Percentiles rank a stretch among this genome's conserved stretches.
These are phyloP conservation scores for Adoxophyes honmai DNA, from an alignment of 1,140 invertebrate genomes.

Conservation along the genomic window DNA sequence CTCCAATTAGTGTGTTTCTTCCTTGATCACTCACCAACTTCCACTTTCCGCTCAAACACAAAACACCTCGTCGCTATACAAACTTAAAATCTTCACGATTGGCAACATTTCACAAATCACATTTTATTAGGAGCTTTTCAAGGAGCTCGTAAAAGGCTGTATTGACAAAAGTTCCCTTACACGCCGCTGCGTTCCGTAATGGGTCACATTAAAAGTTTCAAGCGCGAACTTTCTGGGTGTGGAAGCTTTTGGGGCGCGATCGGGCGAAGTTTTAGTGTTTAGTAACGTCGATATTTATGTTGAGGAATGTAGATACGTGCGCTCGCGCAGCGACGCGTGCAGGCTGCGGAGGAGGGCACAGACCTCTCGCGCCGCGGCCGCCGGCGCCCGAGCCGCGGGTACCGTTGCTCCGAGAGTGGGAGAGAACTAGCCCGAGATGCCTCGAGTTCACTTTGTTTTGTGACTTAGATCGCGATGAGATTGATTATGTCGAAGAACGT, in stretches of 20 bases:
- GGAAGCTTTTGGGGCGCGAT: background rate
- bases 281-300: background rate
- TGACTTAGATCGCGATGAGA: slow-evolving; percentile 6
- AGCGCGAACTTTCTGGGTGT: slow-evolving; percentile 12
- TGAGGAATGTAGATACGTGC: slow-evolving; percentile 24
- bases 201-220: slow-evolving; percentile 29
- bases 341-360: slow-evolving; percentile 47
- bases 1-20: slow-evolving; percentile 23
- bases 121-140: slow-evolving; percentile 28
- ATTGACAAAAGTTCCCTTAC: slow-evolving; percentile 34
- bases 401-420: slow-evolving; percentile 63
- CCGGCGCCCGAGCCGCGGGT: slow-evolving; percentile 49
- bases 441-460: slow-evolving; percentile 7
- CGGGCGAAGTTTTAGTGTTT: background rate
- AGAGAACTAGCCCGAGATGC: background rate
- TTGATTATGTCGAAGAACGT: slow-evolving; percentile 11
- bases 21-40: slow-evolving; percentile 37
- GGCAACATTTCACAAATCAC: slow-evolving; percentile 54
- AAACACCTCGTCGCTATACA: slow-evolving; percentile 39
- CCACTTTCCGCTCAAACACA: slow-evolving; percentile 34
- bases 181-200: slow-evolving; percentile 23
- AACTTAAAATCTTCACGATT: slow-evolving; percentile 47
- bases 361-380: slow-evolving; percentile 41
- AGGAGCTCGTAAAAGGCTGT: slow-evolving; percentile 30
- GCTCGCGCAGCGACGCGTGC: slow-evolving; percentile 41